Base-by-base conservation (phyloP, 1,140 invertebrate species). In the Achatina immaculata region DNA sequence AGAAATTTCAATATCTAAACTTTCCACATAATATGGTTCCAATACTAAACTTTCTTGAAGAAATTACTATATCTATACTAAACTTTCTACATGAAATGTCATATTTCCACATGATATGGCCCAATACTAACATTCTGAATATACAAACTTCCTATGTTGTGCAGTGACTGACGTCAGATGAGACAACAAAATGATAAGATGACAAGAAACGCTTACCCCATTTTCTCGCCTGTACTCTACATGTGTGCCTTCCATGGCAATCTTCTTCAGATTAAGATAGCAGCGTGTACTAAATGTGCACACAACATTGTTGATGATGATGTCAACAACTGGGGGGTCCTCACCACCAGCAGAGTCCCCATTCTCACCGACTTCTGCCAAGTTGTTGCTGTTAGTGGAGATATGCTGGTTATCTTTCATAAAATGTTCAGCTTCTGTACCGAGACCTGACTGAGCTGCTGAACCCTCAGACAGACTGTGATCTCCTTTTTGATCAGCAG, bases 221-320 rank as follows among this genome's bases (percentile, higher is more conserved):
- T 98, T 96, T 93, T 98, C 97, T 88, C 96, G 94, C 82, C 95
- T 94, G 90, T 97, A 99, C 90, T 98, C 97, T 48, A 99, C 98
- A 93, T 99, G 98, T 71, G 94, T 92, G 85, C 97, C 97, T 86
- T 95, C 95, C 84, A 96, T 93, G 66, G 98, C 98, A 85, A 99
- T 98, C 89, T 96, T 95, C 89, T 96, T 94, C 85, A 99, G 93
- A 93, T 99, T 98, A 83, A 99, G 93, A 93, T 99, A 98, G 92
- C 98, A 99, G 88, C 96, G 94, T 76, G 99, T 96, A 93, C 95
- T 97, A 93, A 99, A 99, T 92, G 95, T 98, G 92, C 97, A 98
- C 82, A 99, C 97, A 86, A 99, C 98, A 94, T 99, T 99, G 92
- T 97, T 99, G 90, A 99, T 98, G 88, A 96, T 95, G 89, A 99